Percentiles rank a stretch among this genome's conserved stretches.
Evolutionary conservation across 2,113 vertebrate genomes (phyloP).

Genomic region (Bettongia penicillata): DNA sequence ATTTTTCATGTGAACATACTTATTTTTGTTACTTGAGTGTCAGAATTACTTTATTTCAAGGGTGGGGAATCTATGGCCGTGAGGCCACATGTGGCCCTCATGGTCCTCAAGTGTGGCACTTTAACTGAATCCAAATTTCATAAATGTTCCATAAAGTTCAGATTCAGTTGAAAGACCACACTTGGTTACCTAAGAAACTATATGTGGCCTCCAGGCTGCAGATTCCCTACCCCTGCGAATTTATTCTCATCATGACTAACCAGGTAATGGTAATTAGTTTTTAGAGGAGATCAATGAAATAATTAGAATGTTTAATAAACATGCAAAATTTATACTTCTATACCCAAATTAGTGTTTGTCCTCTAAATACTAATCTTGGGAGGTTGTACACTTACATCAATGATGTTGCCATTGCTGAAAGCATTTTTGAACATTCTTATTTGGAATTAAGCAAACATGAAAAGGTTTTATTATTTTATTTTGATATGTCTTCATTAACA

Average conservation of each 20-base stretch:
- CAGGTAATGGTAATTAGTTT: constrained; percentile 55
- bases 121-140: too few relatives aligned
- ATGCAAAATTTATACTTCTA: neutral
- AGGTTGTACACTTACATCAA: neutral
- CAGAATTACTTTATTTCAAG: constrained; percentile 34
- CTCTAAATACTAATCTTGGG: constrained; percentile 11
- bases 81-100: too few relatives aligned
- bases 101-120: too few relatives aligned
- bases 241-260: constrained; percentile 40
- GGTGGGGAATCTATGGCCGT: too few relatives aligned
- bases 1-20: neutral
- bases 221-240: too few relatives aligned
- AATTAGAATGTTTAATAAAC: neutral
- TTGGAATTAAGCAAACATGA: constrained; percentile 29
- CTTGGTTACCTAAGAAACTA: too few relatives aligned
- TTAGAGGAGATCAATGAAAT: neutral
- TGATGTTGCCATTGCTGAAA: neutral
- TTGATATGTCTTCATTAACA: neutral
- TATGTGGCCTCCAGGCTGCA: too few relatives aligned
- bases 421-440: constrained; percentile 2
- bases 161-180: too few relatives aligned
- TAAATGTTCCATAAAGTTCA: too few relatives aligned
- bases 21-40: constrained; percentile 56
- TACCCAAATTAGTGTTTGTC: neutral
- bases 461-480: constrained; percentile 50